Evolutionary conservation across 2,888 invertebrate genomes (phyloP).

Genomic region (Limnephilus lunatus): DNA sequence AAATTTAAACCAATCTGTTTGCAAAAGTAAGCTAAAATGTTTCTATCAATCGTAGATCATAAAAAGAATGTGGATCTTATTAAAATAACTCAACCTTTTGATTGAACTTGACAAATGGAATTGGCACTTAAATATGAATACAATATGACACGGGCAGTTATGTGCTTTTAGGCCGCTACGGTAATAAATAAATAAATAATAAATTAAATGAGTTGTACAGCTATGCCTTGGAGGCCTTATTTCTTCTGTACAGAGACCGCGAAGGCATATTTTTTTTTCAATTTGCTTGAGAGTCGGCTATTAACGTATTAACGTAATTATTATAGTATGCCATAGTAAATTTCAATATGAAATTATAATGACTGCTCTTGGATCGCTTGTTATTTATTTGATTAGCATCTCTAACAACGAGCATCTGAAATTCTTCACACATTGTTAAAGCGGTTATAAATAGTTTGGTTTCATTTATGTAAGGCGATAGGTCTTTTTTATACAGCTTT

Average conservation of each 20-base stretch:
- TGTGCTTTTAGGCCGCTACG: conserved; percentile 51
- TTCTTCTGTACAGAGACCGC: not conserved
- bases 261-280: not conserved
- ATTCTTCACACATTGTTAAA: not conserved
- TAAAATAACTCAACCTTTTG: not conserved
- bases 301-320: not conserved
- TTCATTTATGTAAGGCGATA: too few relatives aligned
- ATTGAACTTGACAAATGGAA: not conserved
- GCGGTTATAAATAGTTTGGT: not conserved
- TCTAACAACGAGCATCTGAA: not conserved
- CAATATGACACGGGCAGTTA: conserved; percentile 21
- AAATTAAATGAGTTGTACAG: conserved; percentile 1
- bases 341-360: not conserved
- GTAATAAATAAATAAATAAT: conserved; percentile 23
- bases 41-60: not conserved
- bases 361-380: not conserved
- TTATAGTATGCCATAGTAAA: not conserved
- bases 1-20: not conserved
- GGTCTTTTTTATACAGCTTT: too few relatives aligned
- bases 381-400: not conserved
- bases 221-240: not conserved
- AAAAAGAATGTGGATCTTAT: conserved; percentile 4
- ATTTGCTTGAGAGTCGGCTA: not conserved
- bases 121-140: conserved; percentile 11
- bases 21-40: not conserved